Percentiles rank a stretch among this genome's conserved stretches.
Conservation (phyloP, 2,888 invertebrate genomes). For the Agriopis leucophaearia region DNA sequence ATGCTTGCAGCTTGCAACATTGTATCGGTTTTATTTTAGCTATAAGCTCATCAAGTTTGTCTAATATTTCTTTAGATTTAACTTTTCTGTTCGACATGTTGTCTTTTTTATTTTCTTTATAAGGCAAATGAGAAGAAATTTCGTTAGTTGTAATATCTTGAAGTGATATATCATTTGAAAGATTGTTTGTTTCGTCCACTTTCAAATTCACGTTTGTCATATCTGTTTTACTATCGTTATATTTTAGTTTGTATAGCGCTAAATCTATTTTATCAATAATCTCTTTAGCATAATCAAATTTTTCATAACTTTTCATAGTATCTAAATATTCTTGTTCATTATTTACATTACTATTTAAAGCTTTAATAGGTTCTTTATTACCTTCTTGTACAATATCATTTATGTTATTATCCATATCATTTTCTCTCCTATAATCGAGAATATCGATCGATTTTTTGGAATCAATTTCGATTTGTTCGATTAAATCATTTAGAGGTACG, state of each 20-base stretch:
- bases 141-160: background rate
- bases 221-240: constrained; percentile 18
- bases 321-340: constrained; percentile 12
- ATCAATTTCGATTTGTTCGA: constrained; percentile 15
- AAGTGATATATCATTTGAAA: background rate
- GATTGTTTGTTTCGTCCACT: constrained; percentile 1
- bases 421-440: constrained; percentile 16
- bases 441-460: constrained; percentile 17
- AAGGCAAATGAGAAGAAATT: background rate
- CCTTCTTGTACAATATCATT: constrained; percentile 34
- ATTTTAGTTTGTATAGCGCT: constrained; percentile 12
- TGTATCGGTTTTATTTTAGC: constrained; percentile 2
- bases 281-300: constrained; percentile 13
- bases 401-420: constrained; percentile 20
- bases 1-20: background rate
- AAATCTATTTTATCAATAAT: constrained; percentile 17
- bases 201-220: background rate
- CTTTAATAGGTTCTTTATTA: constrained; percentile 21
- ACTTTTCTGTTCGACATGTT: background rate
- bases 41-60: constrained; percentile 10
- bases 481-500: constrained; percentile 58
- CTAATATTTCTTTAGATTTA: background rate
- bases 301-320: constrained; percentile 19
- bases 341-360: constrained; percentile 24
- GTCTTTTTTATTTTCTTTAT: constrained; percentile 9